Conservation (phyloP, 1,140 invertebrate genomes). For the Phthorimaea operculella region DNA sequence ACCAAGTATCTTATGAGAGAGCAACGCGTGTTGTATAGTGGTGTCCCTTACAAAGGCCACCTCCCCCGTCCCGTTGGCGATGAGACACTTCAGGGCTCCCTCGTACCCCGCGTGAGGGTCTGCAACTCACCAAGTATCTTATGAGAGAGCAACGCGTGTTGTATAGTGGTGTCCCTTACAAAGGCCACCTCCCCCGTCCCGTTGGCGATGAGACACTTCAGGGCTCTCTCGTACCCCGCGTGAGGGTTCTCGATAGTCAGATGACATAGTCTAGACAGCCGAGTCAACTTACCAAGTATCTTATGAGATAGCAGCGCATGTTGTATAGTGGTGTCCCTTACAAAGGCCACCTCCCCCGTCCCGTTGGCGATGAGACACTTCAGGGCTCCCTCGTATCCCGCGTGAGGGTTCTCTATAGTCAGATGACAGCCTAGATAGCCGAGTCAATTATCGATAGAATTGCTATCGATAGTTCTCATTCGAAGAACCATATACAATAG, state of each 20-base stretch:
- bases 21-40: too few species aligned
- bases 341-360: slow-evolving; percentile 90
- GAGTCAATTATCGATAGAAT: too few species aligned
- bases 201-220: slow-evolving; percentile 84
- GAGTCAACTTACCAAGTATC: slow-evolving; percentile 52
- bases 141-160: slow-evolving; percentile 46
- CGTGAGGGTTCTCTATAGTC: too few species aligned
- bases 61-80: too few species aligned
- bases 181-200: slow-evolving; percentile 90
- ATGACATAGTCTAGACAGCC: too few species aligned
- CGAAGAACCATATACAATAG: too few species aligned
- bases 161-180: slow-evolving; percentile 85
- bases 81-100: too few species aligned
- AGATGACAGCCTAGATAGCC: too few species aligned
- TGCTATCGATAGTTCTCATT: too few species aligned
- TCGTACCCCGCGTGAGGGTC: too few species aligned
- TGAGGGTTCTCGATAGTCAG: slow-evolving; percentile 77
- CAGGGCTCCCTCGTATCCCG: slow-evolving; percentile 91
- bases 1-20: too few species aligned
- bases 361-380: slow-evolving; percentile 81
- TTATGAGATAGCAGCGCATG: slow-evolving; percentile 12
- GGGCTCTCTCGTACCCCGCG: slow-evolving; percentile 90
- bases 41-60: too few species aligned
- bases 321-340: slow-evolving; percentile 81
- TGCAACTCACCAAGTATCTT: slow-evolving; percentile 50